phyloP scores from a whole-genome alignment of 2,113 vertebrate genomes.

The Hemichromis elongatus region DNA sequence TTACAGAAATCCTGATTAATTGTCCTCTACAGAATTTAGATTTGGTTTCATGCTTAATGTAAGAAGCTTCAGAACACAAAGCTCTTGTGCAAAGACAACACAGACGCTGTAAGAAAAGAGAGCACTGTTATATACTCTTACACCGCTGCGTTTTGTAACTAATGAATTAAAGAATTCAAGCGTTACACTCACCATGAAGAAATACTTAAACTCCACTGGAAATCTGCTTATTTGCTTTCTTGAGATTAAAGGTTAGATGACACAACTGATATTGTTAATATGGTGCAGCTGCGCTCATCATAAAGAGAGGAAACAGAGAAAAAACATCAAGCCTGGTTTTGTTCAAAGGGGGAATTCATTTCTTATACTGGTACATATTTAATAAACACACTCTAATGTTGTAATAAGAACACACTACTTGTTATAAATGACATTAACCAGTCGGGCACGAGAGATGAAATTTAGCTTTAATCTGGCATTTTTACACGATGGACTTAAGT shows the following conservation, averaged over 20 bases:
- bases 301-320: neutral
- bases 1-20: neutral
- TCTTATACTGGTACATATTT: neutral
- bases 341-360: neutral
- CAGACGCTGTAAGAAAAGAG: neutral
- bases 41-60: neutral
- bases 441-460: neutral
- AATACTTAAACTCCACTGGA: neutral
- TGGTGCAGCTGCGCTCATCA: neutral
- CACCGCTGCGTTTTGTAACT: neutral
- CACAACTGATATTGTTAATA: neutral
- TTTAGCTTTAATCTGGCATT: neutral
- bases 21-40: neutral
- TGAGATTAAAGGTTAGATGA: neutral
- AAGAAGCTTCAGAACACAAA: neutral
- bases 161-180: neutral
- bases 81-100: neutral
- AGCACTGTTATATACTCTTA: neutral
- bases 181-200: neutral
- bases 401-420: neutral
- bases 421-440: neutral
- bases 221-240: neutral
- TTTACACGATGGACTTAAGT: neutral
- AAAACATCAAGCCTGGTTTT: neutral
- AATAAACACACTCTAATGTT: neutral